These are phyloP conservation scores for Chondrosia reniformis DNA, from an alignment of 37 sponge, comb jelly and placozoan genomes.

Conservation along the genomic window DNA sequence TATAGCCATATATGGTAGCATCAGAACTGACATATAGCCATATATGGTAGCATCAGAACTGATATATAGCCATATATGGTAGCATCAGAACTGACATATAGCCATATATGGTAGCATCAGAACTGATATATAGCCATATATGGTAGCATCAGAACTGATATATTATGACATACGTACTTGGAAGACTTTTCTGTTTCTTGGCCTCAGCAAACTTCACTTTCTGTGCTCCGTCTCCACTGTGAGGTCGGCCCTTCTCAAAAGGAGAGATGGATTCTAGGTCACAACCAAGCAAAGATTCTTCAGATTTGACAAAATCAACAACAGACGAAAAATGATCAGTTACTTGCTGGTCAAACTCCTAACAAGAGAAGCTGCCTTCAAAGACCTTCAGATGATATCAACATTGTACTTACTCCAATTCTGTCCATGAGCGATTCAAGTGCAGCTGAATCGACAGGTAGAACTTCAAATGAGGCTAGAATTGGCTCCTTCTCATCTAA, in stretches of 20 bases:
- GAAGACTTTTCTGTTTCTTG: constrained; percentile 1
- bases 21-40: too few relatives aligned
- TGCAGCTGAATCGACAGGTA: constrained; percentile 55
- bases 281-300: constrained; percentile 28
- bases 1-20: too few relatives aligned
- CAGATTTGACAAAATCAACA: constrained; percentile 22
- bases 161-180: background rate
- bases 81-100: too few relatives aligned
- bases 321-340: constrained; percentile 15
- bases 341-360: constrained; percentile 45
- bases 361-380: too few relatives aligned
- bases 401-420: constrained; percentile 25
- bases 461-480: constrained; percentile 2
- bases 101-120: too few relatives aligned
- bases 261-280: constrained; percentile 31
- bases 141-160: too few relatives aligned
- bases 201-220: background rate
- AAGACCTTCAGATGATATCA: too few relatives aligned
- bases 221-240: background rate
- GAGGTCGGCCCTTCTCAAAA: constrained; percentile 13
- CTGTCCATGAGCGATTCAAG: constrained; percentile 39
- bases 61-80: too few relatives aligned
- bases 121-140: too few relatives aligned
- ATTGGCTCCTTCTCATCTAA: constrained; percentile 32
- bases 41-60: too few relatives aligned